These are phyloP conservation scores for Rhingia rostrata DNA, from an alignment of 2,888 invertebrate genomes.

Conservation along the genomic window DNA sequence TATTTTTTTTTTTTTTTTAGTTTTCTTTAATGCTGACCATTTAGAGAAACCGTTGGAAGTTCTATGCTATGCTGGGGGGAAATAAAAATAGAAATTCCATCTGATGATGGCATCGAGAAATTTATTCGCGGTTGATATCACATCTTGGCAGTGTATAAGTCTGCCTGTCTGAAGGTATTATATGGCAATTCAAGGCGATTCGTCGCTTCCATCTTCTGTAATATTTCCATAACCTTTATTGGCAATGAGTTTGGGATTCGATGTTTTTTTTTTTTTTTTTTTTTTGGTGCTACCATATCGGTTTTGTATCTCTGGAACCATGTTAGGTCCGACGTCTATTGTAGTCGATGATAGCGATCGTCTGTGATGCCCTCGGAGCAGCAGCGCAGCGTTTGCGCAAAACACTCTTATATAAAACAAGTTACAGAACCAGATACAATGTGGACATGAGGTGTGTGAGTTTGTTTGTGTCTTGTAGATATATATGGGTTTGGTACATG, in stretches of 20 bases:
- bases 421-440: constrained; percentile 60
- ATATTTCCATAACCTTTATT: constrained; percentile 71
- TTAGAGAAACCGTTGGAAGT: constrained; percentile 56
- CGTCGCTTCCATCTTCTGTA: constrained; percentile 27
- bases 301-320: constrained; percentile 41
- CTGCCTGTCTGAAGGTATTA: constrained; percentile 29
- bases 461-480: background rate
- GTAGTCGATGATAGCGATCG: constrained; percentile 56
- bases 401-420: constrained; percentile 42
- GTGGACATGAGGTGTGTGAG: background rate
- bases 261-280: constrained; percentile 20
- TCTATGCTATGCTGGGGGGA: constrained; percentile 32
- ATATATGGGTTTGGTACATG: constrained; percentile 54
- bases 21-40: constrained; percentile 55
- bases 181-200: constrained; percentile 27
- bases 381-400: constrained; percentile 39
- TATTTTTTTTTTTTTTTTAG: constrained; percentile 50
- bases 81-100: constrained; percentile 70
- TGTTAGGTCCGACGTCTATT: constrained; percentile 51
- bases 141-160: background rate
- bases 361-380: constrained; percentile 48
- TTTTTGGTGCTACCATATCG: constrained; percentile 19
- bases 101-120: constrained; percentile 46
- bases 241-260: constrained; percentile 50
- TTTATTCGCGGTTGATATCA: constrained; percentile 46